phyloP scores from a whole-genome alignment of 2,797 vertebrate genomes.

The Sciaenops ocellatus region DNA sequence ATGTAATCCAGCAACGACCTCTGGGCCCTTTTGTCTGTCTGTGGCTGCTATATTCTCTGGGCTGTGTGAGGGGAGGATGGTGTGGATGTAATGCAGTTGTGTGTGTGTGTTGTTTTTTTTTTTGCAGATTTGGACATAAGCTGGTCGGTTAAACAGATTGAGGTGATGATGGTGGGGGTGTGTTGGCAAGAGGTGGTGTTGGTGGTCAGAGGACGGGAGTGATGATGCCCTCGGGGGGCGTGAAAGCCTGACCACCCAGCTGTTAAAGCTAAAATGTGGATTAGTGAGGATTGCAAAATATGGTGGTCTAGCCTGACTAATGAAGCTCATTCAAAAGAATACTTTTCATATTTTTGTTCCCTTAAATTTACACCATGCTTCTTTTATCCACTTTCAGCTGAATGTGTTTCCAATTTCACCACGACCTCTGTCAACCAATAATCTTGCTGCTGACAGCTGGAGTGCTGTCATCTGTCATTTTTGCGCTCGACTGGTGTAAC shows the following conservation, averaged over 20 bases:
- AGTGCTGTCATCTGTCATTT: slow-evolving; percentile 1
- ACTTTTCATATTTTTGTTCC: background rate
- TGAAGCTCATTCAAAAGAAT: background rate
- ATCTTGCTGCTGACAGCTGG: background rate
- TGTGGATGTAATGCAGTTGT: background rate
- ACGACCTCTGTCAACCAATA: background rate
- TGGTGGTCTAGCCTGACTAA: background rate
- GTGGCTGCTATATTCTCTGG: background rate
- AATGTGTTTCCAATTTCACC: background rate
- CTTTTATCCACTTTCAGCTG: background rate
- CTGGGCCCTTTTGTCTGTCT: slow-evolving; percentile 27
- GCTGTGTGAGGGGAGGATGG: background rate
- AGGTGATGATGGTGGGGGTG: slow-evolving; percentile 8
- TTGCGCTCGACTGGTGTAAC: rapidly evolving
- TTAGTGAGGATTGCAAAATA: slow-evolving; percentile 16
- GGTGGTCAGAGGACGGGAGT: slow-evolving; percentile 6
- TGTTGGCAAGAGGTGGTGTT: slow-evolving; percentile 26
- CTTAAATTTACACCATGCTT: background rate
- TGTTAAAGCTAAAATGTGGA: slow-evolving; percentile 4
- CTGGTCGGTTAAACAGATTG: slow-evolving; percentile 20
- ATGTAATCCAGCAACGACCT: slow-evolving; percentile 37
- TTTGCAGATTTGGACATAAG: slow-evolving; percentile 21
- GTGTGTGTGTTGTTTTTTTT: background rate
- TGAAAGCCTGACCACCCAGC: slow-evolving; percentile 21
- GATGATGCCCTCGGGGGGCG: slow-evolving; percentile 28